Base-by-base conservation (phyloP, 1,140 invertebrate genomes). In the Aphelinus atriplicis region DNA sequence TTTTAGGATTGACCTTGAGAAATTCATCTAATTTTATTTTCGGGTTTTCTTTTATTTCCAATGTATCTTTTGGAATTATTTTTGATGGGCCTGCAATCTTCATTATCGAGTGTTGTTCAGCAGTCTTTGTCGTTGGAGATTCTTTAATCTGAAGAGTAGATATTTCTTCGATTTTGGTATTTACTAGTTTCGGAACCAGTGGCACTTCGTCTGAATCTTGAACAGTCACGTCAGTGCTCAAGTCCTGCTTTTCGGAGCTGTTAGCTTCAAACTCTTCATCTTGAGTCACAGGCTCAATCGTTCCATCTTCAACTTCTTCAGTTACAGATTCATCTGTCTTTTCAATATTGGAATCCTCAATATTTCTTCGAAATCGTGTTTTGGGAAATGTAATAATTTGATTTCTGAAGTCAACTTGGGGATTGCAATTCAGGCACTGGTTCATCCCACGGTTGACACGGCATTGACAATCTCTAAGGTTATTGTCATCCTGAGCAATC, bases 401-500 rank as follows among this genome's bases (percentile, higher is more conserved):
- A 71, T 69, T 62, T 62, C 46, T 58, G 9, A 48, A 26, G 26
- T 48, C 48, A 2, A 53, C 6, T 51, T 64, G 61, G 5, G 45
- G 0, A 64, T 46, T n/a, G n/a, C 65, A 69, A 57, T 72, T 63
- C 7, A 64, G 66, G 46, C 75, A 72, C 46, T 63, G 63, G 70
- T 65, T 69, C 1, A 57, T 46, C 4, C 66, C 75, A 70, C 80
- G 76, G 48, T 78, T 79, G 0, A 79, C 78, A 58, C 84, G 80
- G 48, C 80, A 84, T 5, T 84, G 78, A 63, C 81, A 85, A 61
- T 84, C 80, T 46, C 75, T 82, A 3, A 79, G 62, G 10, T 85
- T 84, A 26, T 78, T 78, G 10, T 82, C 80, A 56, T 84, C 81
- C 53, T 84, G 76, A 6, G 78, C 72, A 10, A 84, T 79, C 83